phyloP scores from a whole-genome alignment of 2,113 vertebrate species.

The Otis tarda region DNA sequence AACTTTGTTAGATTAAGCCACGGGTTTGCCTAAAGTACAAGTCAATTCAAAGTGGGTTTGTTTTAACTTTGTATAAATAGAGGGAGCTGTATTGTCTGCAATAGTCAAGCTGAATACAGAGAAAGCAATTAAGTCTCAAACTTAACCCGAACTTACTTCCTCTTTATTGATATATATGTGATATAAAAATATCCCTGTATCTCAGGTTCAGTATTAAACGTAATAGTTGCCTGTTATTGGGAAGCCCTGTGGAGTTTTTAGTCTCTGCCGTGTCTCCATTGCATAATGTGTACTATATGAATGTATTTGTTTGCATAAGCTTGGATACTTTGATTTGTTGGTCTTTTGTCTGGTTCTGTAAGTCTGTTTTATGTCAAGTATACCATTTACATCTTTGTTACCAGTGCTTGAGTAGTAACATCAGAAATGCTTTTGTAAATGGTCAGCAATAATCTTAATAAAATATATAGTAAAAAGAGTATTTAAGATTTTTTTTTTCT shows the following conservation, averaged over 20 bases:
- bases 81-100: not conserved
- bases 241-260: not conserved
- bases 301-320: not conserved
- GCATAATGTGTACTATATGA: not conserved
- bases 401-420: not conserved
- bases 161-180: not conserved
- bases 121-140: not conserved
- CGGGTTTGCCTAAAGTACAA: not conserved
- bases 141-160: not conserved
- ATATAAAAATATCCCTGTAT: not conserved
- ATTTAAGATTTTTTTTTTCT: not conserved
- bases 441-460: not conserved
- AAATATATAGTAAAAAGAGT: not conserved
- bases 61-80: not conserved
- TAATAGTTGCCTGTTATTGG: not conserved
- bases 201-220: not conserved
- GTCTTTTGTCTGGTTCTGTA: not conserved
- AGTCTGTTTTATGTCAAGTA: not conserved
- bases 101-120: not conserved
- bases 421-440: not conserved
- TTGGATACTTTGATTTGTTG: not conserved
- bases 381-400: not conserved
- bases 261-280: not conserved
- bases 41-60: not conserved
- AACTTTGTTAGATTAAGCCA: not conserved